Conservation (phyloP, 2,113 vertebrate genomes). For the Brachyistius frenatus region DNA sequence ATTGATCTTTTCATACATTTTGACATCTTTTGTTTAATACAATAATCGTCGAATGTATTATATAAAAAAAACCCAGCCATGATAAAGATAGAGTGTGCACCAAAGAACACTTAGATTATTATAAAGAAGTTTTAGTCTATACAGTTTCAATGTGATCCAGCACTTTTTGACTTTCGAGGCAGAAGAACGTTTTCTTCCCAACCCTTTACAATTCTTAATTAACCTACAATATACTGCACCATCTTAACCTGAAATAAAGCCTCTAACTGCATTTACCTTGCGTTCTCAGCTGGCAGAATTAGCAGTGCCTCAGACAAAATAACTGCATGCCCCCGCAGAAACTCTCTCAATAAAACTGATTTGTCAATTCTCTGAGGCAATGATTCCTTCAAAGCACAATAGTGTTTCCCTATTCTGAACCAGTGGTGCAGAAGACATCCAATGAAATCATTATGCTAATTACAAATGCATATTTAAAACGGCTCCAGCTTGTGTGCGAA, state of each 20-base stretch:
- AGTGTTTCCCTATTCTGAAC: conserved; percentile 22
- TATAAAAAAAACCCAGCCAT: no score
- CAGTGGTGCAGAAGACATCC: conserved; percentile 22
- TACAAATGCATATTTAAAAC: conserved; percentile 33
- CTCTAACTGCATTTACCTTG: conserved; percentile 12
- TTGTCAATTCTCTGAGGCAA: conserved; percentile 9
- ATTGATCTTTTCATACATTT: no score
- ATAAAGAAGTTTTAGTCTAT: neutral
- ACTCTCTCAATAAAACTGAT: conserved; percentile 12
- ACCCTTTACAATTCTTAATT: neutral
- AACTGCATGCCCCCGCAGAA: conserved; percentile 16
- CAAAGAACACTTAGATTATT: no score
- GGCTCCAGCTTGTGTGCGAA: conserved; percentile 19
- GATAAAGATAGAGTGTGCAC: no score
- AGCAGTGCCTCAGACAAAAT: conserved; percentile 12
- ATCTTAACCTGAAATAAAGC: conserved; percentile 1
- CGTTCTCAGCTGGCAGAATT: conserved; percentile 4
- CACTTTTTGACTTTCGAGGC: neutral
- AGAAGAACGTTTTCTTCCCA: neutral
- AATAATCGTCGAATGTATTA: no score
- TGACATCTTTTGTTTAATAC: no score
- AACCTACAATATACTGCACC: neutral
- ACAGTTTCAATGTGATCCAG: neutral
- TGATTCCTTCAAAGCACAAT: conserved; percentile 24
- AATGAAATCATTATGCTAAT: conserved; percentile 40